A percentile compares a stretch with the other conserved stretches of the same genome.
Evolutionary conservation across 2,797 vertebrate genomes (phyloP).

Genomic region (Gobio occitaniae): DNA sequence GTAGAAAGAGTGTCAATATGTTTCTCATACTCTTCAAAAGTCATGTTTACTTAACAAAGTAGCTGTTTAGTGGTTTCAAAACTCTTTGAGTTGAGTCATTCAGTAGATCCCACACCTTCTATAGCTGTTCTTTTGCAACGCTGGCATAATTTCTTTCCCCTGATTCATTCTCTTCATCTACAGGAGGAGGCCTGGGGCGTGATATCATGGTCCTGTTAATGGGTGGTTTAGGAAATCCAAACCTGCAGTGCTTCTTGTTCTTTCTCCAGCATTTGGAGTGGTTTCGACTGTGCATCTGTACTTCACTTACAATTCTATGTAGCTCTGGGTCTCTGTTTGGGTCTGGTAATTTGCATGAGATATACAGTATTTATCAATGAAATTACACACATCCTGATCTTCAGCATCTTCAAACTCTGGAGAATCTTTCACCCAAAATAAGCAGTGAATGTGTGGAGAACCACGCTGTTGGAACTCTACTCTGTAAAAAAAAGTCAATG

Average conservation of each 20-base stretch:
- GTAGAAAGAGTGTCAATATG: no score
- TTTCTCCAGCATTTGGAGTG: not conserved
- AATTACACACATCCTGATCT: slow-evolving; percentile 1
- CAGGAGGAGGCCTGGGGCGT: not conserved
- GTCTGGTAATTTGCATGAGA: slow-evolving; percentile 28
- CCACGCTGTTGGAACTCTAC: not conserved
- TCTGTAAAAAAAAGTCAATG: slow-evolving; percentile 22
- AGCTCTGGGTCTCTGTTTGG: slow-evolving; percentile 35
- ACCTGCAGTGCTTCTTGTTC: not conserved
- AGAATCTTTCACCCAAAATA: slow-evolving; percentile 9
- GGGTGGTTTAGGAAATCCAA: slow-evolving; percentile 39
- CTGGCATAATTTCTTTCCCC: no score
- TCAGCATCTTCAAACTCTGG: slow-evolving; percentile 3
- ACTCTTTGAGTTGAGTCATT: no score
- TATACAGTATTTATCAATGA: slow-evolving; percentile 10
- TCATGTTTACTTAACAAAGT: no score
- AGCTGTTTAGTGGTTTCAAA: no score
- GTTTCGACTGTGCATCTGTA: slow-evolving; percentile 51
- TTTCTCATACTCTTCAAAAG: no score
- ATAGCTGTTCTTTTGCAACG: no score
- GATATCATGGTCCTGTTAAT: slow-evolving; percentile 44
- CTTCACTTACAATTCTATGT: slow-evolving; percentile 52
- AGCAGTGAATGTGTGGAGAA: slow-evolving; percentile 13
- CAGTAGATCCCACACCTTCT: no score
- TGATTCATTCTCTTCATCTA: no score